phyloP scores from a whole-genome alignment of 2,797 vertebrate genomes.

The Varecia variegata region DNA sequence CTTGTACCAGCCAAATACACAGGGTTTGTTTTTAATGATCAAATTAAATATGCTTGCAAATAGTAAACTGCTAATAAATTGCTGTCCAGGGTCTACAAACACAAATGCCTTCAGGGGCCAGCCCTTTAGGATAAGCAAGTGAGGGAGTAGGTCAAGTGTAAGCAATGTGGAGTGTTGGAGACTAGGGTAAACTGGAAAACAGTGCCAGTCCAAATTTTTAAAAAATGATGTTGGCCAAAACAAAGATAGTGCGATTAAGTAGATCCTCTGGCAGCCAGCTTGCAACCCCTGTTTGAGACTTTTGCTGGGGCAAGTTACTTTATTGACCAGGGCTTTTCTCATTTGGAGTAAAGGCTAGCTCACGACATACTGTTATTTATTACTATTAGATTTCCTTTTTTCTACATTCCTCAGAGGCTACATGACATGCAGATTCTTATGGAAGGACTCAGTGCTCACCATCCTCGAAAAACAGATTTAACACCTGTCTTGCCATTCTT shows the following conservation, averaged over 20 bases:
- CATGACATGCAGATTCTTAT: background rate
- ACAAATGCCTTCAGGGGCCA: background rate
- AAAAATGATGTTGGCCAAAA: background rate
- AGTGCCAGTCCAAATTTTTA: background rate
- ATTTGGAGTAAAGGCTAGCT: background rate
- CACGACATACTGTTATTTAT: background rate
- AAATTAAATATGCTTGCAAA: constrained; percentile 39
- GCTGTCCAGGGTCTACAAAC: constrained; percentile 7
- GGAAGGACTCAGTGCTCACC: background rate
- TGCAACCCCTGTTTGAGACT: background rate
- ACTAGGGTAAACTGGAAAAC: background rate
- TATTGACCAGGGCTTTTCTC: background rate
- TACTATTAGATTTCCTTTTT: background rate
- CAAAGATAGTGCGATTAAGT: background rate
- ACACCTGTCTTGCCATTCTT: constrained; percentile 23
- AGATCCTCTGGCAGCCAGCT: background rate
- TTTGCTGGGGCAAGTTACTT: background rate
- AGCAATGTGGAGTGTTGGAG: background rate
- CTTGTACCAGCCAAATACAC: constrained; percentile 1
- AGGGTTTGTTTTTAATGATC: constrained; percentile 32
- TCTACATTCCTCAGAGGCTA: background rate
- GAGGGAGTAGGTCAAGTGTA: background rate
- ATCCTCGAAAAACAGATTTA: background rate
- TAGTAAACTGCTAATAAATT: background rate
- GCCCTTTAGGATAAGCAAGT: background rate